Evolutionary conservation across 2,797 vertebrate species (phyloP).

Genomic region (Euthynnus affinis): DNA sequence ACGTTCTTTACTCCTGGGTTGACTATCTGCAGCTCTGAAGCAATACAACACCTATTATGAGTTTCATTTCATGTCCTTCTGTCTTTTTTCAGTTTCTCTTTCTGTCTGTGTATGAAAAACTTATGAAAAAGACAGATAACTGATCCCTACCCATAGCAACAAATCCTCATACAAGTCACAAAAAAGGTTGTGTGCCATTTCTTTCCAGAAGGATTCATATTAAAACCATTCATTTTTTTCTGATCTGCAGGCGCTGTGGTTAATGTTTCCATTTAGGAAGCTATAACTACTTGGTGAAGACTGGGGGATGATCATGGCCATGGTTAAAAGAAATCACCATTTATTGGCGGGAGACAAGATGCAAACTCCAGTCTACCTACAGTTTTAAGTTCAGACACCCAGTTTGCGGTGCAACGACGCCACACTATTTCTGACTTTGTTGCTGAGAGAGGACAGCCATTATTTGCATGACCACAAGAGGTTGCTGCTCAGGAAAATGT

Average conservation of each 20-base stretch:
- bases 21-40: conserved; percentile 75
- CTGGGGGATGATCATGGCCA: not conserved
- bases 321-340: not conserved
- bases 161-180: conserved; percentile 3
- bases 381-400: too few species aligned
- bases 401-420: too few species aligned
- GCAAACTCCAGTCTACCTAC: not conserved
- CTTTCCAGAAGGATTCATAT: not conserved
- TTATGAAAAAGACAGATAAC: conserved; percentile 2
- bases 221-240: not conserved
- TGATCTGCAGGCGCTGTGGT: not conserved
- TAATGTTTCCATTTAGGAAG: not conserved
- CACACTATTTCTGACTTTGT: too few species aligned
- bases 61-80: conserved; percentile 88
- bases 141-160: not conserved
- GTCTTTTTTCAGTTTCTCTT: not conserved
- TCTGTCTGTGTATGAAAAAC: not conserved
- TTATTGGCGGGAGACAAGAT: not conserved
- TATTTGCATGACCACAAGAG: too few species aligned
- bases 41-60: conserved; percentile 92
- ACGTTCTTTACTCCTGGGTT: conserved; percentile 34
- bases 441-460: too few species aligned
- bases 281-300: not conserved
- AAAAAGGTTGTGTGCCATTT: not conserved
- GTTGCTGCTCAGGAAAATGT: not conserved